These are phyloP conservation scores for Dreissena polymorpha DNA, from an alignment of 1,140 invertebrate genomes.

Conservation along the genomic window DNA sequence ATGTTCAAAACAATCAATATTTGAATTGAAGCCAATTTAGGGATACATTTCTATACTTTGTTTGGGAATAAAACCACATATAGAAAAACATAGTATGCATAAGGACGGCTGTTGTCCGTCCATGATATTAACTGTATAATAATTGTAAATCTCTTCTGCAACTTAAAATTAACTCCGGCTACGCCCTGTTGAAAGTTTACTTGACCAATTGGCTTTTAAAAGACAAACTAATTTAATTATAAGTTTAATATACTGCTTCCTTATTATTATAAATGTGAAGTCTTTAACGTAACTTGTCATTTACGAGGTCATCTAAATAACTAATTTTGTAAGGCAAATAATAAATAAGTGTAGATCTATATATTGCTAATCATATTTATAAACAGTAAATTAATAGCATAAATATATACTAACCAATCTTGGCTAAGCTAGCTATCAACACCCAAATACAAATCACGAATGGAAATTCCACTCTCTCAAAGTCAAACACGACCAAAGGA, in stretches of 20 bases:
- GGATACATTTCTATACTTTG: too few relatives aligned
- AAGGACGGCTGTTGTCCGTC: too few relatives aligned
- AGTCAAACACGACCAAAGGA: constrained; percentile 90
- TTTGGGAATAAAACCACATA: too few relatives aligned
- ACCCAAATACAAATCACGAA: constrained; percentile 97
- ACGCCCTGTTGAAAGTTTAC: too few relatives aligned
- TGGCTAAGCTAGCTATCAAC: constrained; percentile 94
- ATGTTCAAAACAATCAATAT: too few relatives aligned
- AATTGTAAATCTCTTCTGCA: too few relatives aligned
- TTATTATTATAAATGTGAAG: not conserved
- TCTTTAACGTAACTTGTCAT: not conserved
- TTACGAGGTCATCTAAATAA: constrained; percentile 74
- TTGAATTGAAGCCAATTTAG: too few relatives aligned
- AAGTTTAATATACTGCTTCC: not conserved
- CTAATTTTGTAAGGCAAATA: not conserved
- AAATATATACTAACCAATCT: constrained; percentile 98
- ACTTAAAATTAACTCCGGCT: too few relatives aligned
- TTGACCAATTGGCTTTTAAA: too few relatives aligned
- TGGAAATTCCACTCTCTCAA: constrained; percentile 92
- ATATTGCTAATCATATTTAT: not conserved
- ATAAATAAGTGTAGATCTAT: not conserved
- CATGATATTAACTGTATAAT: too few relatives aligned
- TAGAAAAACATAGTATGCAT: too few relatives aligned
- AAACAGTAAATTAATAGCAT: constrained; percentile 63
- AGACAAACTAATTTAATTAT: not conserved